phyloP scores from a whole-genome alignment of 2,888 invertebrate species.

The Euspilapteryx auroguttella region DNA sequence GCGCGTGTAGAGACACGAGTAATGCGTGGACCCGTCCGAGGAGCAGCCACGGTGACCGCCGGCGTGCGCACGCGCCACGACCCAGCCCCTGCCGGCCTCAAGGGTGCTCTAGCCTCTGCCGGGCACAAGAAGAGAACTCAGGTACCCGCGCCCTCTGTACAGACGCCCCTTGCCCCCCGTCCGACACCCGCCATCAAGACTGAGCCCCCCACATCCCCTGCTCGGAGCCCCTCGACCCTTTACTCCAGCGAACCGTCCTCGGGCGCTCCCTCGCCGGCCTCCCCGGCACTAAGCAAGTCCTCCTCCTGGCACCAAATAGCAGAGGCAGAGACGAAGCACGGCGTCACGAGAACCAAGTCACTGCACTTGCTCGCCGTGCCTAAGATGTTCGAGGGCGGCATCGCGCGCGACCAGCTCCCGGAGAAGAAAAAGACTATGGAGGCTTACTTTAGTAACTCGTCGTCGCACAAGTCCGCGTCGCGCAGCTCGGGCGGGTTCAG shows the following conservation, averaged over 20 bases:
- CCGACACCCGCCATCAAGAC: conserved; percentile 1
- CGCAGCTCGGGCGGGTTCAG: conserved; percentile 30
- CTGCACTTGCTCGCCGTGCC: conserved; percentile 74
- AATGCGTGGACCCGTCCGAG: conserved; percentile 75
- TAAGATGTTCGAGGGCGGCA: conserved; percentile 80
- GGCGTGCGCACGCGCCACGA: conserved; percentile 62
- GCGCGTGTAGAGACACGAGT: conserved; percentile 68
- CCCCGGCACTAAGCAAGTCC: conserved; percentile 63
- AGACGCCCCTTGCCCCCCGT: conserved; percentile 14
- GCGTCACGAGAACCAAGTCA: conserved; percentile 67
- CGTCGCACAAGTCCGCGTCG: conserved; percentile 10
- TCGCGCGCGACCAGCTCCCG: conserved; percentile 67
- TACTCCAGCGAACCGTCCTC: conserved; percentile 6
- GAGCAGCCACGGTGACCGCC: conserved; percentile 67
- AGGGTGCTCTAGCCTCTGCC: not conserved
- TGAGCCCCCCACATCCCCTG: conserved; percentile 3
- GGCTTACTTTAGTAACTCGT: conserved; percentile 66
- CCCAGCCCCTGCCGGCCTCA: conserved; percentile 8
- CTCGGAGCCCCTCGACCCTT: conserved; percentile 3
- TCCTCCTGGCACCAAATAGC: conserved; percentile 81
- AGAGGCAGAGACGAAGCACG: conserved; percentile 26
- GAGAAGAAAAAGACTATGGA: conserved; percentile 74
- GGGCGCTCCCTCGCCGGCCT: conserved; percentile 18
- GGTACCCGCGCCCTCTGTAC: conserved; percentile 23
- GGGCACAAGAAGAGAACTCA: conserved; percentile 13